Base-by-base conservation (phyloP, 1,140 invertebrate species). In the Atopsyche davidsoni region DNA sequence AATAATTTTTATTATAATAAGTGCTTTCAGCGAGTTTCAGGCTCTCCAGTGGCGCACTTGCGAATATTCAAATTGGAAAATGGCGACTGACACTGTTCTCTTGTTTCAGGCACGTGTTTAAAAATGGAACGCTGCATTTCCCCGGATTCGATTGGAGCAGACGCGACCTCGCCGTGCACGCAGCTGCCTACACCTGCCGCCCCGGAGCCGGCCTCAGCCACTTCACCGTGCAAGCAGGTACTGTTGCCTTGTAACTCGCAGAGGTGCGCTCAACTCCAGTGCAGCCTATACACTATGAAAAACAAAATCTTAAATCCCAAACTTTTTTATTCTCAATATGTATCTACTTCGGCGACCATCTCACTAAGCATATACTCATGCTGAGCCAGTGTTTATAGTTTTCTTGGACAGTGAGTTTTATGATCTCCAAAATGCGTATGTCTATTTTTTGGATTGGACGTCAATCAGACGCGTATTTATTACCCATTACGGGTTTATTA, bases 41-140 rank as follows among this genome's bases (percentile, higher is more conserved):
- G n/a, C n/a, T n/a, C n/a, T n/a, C n/a, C n/a, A n/a, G n/a, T n/a
- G n/a, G n/a, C n/a, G n/a, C n/a, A n/a, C n/a, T n/a, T n/a, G n/a
- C n/a, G n/a, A n/a, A n/a, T n/a, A n/a, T n/a, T n/a, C n/a, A n/a
- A n/a, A n/a, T n/a, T n/a, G n/a, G n/a, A n/a, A n/a, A n/a, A n/a
- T n/a, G n/a, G n/a, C n/a, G n/a, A n/a, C n/a, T n/a, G n/a, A n/a
- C n/a, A n/a, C n/a, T n/a, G n/a, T n/a, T n/a, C n/a, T n/a, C n/a
- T 51, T 39, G 18, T 54, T 46, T 28, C 77, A 87, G 88, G 61
- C 84, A 87, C 77, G 79, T 82, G 35, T 74, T 87, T 57, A 79
- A 81, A 44, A 90, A 91, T 65, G 87, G 88, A 38, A 89, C 87
- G 25, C 75, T 92, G 34, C 81, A 84, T 63, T 87, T 92, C 63